Evolutionary conservation across 2,797 vertebrate genomes (phyloP), one percentile per base, ranked within the genome.

Genomic region (Neoniphon sammara): DNA sequence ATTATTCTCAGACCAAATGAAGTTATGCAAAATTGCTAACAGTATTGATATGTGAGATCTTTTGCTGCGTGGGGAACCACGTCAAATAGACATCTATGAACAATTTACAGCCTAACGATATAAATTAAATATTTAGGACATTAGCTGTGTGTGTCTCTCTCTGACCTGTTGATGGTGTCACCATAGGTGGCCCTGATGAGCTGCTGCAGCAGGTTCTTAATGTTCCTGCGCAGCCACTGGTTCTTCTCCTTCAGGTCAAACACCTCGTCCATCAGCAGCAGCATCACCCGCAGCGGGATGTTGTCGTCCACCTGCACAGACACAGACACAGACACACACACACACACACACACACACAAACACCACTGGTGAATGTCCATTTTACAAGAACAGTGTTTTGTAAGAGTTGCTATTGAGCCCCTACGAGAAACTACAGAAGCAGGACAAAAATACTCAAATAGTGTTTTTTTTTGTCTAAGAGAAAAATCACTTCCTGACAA

Each of bases 261-360:
- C 78, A 99, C 97, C 92, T 99, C 98, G 60, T 99, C 98, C 98
- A 99, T 99, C 75, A 99, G 95, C 55, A 99, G 95, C 61, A 99
- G 93, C 98, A 99, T 99, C 60, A 99, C 97, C 73, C 97, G 93
- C 64, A 98, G 95, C 0, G 97, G 97, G 88, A 97, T 98, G 90
- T 98, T 99, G 83, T 99, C 98, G 76, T 99, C 98, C 89, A 98
- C 97, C 97, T 99, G 87, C 27, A 67, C 9, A 31, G 2, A 59
- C 3, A 53, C 20, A 42, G 3, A 60, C 27, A 70, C 36, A 7
- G n/a, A 39, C 23, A 46, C 9, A 58, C 2, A 55, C 20, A 42
- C 4, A 60, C 27, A 70, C 39, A 7, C 30, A 42, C 25, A 47
- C 7, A 25, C 23, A 12, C 2, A 59, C 25, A 34, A 44, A 58